A percentile compares a stretch with the other conserved stretches of the same genome.
phyloP scores from a whole-genome alignment of 2,797 vertebrate species.

The Cossypha heuglini region DNA sequence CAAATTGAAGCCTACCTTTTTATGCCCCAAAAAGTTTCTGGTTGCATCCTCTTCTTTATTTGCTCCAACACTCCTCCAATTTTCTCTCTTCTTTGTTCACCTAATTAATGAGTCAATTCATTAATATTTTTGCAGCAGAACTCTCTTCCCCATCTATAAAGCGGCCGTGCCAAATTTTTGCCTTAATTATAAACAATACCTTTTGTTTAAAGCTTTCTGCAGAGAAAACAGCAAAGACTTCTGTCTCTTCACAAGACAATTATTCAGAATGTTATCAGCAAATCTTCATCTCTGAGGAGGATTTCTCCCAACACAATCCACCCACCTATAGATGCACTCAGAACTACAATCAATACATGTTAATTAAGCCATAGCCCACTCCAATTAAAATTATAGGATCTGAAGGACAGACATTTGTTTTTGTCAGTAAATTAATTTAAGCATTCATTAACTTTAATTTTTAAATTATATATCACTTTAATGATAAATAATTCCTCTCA shows the following conservation, averaged over 20 bases:
- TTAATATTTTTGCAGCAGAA: constrained; percentile 8
- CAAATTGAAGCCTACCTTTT: not conserved
- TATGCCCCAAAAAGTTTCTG: not conserved
- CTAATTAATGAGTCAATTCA: constrained; percentile 18
- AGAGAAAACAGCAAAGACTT: constrained; percentile 10
- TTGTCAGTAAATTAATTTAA: constrained; percentile 58
- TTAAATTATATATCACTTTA: constrained; percentile 44
- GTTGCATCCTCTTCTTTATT: not conserved
- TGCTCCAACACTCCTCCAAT: not conserved
- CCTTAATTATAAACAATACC: constrained; percentile 11
- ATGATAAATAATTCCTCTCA: constrained; percentile 59
- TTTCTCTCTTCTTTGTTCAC: not conserved
- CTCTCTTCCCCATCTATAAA: not conserved
- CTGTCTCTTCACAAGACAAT: not conserved
- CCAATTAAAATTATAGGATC: constrained; percentile 38
- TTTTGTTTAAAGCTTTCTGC: constrained; percentile 7
- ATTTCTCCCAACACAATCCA: not conserved
- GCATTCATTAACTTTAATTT: constrained; percentile 47
- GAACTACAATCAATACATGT: constrained; percentile 31
- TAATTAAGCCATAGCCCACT: constrained; percentile 51
- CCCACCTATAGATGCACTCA: not conserved
- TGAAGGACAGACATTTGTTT: constrained; percentile 56
- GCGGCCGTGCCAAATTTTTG: not conserved
- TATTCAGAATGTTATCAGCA: constrained; percentile 11
- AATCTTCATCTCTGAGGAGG: not conserved